Conservation (phyloP, 2,888 invertebrate genomes). For the Strigamia transsilvanica region DNA sequence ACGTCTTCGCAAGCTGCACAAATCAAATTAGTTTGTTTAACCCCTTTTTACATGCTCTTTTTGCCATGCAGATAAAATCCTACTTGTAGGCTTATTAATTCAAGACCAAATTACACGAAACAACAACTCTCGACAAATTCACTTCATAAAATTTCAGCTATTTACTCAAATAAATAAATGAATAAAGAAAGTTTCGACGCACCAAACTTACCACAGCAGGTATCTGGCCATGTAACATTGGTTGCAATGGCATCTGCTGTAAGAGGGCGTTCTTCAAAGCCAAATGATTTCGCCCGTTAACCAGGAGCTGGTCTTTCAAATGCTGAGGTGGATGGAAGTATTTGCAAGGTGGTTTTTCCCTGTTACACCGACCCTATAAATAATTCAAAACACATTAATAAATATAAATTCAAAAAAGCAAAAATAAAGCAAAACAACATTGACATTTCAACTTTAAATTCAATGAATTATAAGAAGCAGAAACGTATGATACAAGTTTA, state of each 20-base stretch:
- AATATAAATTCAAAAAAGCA: background rate
- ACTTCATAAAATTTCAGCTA: slow-evolving; percentile 8
- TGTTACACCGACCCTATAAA: slow-evolving; percentile 97
- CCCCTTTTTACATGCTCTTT: slow-evolving; percentile 16
- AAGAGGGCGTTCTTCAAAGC: slow-evolving; percentile 97
- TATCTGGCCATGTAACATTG: slow-evolving; percentile 90
- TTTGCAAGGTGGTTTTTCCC: slow-evolving; percentile 99
- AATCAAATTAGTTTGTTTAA: slow-evolving; percentile 27
- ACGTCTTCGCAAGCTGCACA: slow-evolving; percentile 37
- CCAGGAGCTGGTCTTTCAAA: slow-evolving; percentile 98
- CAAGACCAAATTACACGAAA: background rate
- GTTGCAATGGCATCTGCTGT: slow-evolving; percentile 96
- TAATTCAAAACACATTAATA: slow-evolving; percentile 57
- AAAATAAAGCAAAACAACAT: background rate
- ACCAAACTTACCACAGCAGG: slow-evolving; percentile 81
- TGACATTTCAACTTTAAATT: slow-evolving; percentile 20
- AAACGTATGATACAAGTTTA: background rate
- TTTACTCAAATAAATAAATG: background rate
- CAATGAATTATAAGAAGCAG: background rate
- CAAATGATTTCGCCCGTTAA: slow-evolving; percentile 99
- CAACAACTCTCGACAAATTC: slow-evolving; percentile 8
- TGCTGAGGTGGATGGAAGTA: slow-evolving; percentile 99
- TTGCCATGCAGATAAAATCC: slow-evolving; percentile 5
- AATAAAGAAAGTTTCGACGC: background rate
- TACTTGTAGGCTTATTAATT: background rate